Conservation (phyloP, 2,888 invertebrate genomes). For the Luperina nickerlii region DNA sequence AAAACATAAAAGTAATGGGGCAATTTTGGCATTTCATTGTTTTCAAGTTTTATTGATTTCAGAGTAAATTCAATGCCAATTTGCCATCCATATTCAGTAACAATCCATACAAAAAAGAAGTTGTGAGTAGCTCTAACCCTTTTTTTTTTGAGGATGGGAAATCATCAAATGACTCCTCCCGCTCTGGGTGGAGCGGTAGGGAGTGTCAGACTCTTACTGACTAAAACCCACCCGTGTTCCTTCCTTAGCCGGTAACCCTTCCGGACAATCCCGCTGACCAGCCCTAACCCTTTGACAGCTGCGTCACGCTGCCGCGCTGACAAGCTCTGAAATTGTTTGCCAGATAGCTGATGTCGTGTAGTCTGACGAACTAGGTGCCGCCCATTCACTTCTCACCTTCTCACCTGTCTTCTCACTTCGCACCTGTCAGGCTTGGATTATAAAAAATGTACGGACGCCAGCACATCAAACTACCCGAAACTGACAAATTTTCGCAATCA, state of each 20-base stretch:
- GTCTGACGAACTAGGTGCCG: conserved; percentile 47
- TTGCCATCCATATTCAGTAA: neutral
- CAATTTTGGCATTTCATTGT: neutral
- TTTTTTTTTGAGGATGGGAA: too few relatives aligned
- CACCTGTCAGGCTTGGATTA: conserved; percentile 9
- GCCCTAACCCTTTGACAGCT: conserved; percentile 31
- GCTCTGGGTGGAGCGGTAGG: too few relatives aligned
- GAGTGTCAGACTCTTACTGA: too few relatives aligned
- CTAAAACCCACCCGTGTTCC: too few relatives aligned
- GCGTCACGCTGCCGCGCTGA: conserved; percentile 70
- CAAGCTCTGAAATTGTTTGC: conserved; percentile 56
- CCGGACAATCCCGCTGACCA: too few relatives aligned
- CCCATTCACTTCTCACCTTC: conserved; percentile 31
- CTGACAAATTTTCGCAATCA: too few relatives aligned
- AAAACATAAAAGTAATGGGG: neutral
- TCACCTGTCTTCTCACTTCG: too few relatives aligned
- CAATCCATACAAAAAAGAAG: too few relatives aligned
- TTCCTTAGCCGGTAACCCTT: too few relatives aligned
- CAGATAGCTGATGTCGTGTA: conserved; percentile 49
- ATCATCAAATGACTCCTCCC: too few relatives aligned
- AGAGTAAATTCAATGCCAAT: neutral
- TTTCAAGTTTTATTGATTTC: neutral
- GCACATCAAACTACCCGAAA: too few relatives aligned
- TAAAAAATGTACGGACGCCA: neutral
- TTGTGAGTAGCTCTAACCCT: conserved; percentile 31